Base-by-base conservation (phyloP, 37 sponge, comb jelly and placozoan species). In the Amphimedon queenslandica region DNA sequence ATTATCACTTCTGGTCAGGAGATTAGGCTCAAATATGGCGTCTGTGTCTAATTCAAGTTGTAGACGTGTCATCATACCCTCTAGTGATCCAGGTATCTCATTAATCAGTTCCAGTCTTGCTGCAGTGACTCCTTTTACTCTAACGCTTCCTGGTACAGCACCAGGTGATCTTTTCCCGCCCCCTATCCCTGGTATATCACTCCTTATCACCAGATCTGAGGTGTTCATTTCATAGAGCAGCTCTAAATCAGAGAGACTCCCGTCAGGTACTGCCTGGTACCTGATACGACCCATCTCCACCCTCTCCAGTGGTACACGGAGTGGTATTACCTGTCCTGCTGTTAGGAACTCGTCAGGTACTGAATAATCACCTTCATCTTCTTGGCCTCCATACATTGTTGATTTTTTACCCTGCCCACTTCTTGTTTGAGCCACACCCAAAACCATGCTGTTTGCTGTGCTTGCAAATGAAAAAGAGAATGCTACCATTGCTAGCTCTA, bases 211-310 rank as follows among this genome's bases (percentile, higher is more conserved):
- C 20, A 85, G 58, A n/a, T 69, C 69, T 2, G 85, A 74, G 30
- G 85, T 78, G n/a, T 74, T 72, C 34, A 68, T 37, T 37, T 79
- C 75, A 42, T 78, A 79, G 38, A 85, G 40, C 6, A 85, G 70
- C 64, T 78, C 74, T 36, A 85, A 33, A 40, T 74, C 85, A 18
- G 41, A 55, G 10, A 68, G 18, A 28, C 68, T 74, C 5, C 61
- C 28, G 8, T 5, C 21, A 5, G 21, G 5, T 0, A 24, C 16
- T 4, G 80, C 41, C 24, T 29, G n/a, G 75, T 79, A 85, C 33
- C 21, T 73, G 63, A 57, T 42, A 2, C 67, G 20, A 0, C 85
- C 85, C 21, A 85, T 63, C 29, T 74, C 40, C 1, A 69, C 74
- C n/a, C 38, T 79, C 40, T 85, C 80, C 32, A 85, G 39, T 2